Evolutionary conservation across 2,888 invertebrate species (phyloP).

Genomic region (Syrphus vitripennis): DNA sequence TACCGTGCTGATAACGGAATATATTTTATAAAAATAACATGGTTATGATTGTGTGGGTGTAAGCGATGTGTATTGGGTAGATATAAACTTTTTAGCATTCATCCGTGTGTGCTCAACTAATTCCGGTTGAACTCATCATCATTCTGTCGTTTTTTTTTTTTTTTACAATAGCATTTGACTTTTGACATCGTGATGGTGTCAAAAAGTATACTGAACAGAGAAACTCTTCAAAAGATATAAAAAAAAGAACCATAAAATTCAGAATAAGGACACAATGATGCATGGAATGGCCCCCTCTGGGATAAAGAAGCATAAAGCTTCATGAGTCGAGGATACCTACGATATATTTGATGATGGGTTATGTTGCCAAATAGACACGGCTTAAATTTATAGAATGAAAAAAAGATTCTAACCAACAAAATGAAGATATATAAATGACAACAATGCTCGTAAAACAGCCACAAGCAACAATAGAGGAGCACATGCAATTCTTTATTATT

Average conservation of each 20-base stretch:
- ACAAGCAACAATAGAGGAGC: slow-evolving; percentile 63
- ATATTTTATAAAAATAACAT: background rate
- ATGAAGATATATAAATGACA: slow-evolving; percentile 37
- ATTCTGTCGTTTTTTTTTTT: background rate
- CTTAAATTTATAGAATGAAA: background rate
- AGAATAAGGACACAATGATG: slow-evolving; percentile 49
- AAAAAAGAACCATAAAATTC: background rate
- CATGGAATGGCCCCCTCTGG: slow-evolving; percentile 28
- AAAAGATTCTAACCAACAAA: slow-evolving; percentile 20
- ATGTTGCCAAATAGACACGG: slow-evolving; percentile 51
- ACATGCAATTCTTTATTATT: slow-evolving; percentile 45
- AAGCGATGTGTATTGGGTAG: background rate
- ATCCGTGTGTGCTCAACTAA: background rate
- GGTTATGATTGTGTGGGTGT: background rate
- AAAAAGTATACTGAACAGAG: slow-evolving; percentile 16
- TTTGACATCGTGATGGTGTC: slow-evolving; percentile 31
- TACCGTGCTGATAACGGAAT: background rate
- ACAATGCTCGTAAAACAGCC: slow-evolving; percentile 46
- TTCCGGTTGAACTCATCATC: slow-evolving; percentile 19
- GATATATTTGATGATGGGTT: slow-evolving; percentile 10
- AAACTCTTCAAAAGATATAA: slow-evolving; percentile 1
- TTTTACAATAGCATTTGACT: background rate
- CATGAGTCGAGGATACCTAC: slow-evolving; percentile 16
- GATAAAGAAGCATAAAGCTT: slow-evolving; percentile 24
- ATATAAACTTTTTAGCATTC: background rate